A percentile compares a stretch with the other conserved stretches of the same genome.
phyloP scores from a whole-genome alignment of 2,797 vertebrate species.

The Spinus pinus region DNA sequence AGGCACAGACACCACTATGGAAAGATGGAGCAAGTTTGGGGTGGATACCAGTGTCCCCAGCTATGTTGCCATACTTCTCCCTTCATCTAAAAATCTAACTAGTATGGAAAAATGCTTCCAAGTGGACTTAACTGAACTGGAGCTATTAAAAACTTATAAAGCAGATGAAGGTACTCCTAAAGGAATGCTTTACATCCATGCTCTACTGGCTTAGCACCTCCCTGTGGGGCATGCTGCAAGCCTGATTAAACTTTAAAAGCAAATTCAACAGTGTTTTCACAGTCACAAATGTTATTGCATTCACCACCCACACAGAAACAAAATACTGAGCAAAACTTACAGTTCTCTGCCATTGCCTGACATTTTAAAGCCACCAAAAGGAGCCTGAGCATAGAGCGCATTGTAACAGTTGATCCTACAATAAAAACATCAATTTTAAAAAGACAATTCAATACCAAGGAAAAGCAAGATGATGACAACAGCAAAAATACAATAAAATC shows the following conservation, averaged over 20 bases:
- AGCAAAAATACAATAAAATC: not conserved
- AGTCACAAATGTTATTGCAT: not conserved
- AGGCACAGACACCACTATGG: not conserved
- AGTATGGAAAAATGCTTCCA: not conserved
- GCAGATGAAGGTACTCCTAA: not conserved
- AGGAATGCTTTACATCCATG: not conserved
- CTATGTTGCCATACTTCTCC: not conserved
- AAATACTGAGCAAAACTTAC: conserved; percentile 77
- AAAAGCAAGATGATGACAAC: not conserved
- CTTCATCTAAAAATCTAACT: not conserved
- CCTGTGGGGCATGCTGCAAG: not conserved
- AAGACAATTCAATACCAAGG: not conserved
- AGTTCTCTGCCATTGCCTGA: conserved; percentile 95
- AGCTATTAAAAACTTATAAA: not conserved
- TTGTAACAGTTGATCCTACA: conserved; percentile 97
- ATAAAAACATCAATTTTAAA: not conserved
- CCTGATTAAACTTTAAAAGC: not conserved
- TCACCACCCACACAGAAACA: not conserved
- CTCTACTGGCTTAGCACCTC: not conserved
- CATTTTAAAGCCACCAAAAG: conserved; percentile 96
- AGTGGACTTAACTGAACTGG: not conserved
- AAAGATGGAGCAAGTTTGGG: not conserved
- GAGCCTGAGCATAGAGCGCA: conserved; percentile 87
- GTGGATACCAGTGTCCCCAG: not conserved
- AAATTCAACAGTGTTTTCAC: not conserved